These are phyloP conservation scores for Geopemphigus sp. DNA, from an alignment of 1,140 invertebrate genomes.

Conservation along the genomic window DNA sequence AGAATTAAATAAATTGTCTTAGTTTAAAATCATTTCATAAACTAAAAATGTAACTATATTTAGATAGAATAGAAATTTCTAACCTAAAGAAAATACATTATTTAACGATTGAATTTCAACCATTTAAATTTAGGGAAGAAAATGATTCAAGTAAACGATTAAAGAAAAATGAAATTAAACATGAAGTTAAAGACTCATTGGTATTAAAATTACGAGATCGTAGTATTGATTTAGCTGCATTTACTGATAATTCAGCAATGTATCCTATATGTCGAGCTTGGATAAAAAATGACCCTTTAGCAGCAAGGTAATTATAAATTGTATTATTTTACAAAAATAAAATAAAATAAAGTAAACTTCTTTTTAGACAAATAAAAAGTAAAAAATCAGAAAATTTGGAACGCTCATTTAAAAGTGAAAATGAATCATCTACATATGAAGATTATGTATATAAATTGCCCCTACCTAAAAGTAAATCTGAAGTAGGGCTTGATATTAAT, in stretches of 20 bases:
- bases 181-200: conserved; percentile 43
- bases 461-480: conserved; percentile 13
- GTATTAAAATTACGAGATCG: conserved; percentile 42
- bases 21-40: no score
- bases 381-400: conserved; percentile 26
- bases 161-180: conserved; percentile 23
- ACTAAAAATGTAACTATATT: no score
- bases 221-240: conserved; percentile 45
- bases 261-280: conserved; percentile 42
- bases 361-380: conserved; percentile 18
- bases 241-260: conserved; percentile 25
- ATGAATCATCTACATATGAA: conserved; percentile 19
- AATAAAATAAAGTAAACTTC: neutral
- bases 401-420: conserved; percentile 30
- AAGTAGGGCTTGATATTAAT: neutral
- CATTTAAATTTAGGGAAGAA: conserved; percentile 16
- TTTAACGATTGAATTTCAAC: neutral
- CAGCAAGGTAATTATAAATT: conserved; percentile 16
- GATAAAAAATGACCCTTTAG: conserved; percentile 44
- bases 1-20: no score
- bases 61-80: no score
- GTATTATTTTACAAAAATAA: neutral
- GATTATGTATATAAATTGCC: conserved; percentile 40
- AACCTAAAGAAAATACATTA: neutral
- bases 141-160: conserved; percentile 17